Percentiles rank a stretch among this genome's conserved stretches.
These are phyloP conservation scores for Cairina moschata DNA, from an alignment of 2,113 vertebrate genomes.

Conservation along the genomic window DNA sequence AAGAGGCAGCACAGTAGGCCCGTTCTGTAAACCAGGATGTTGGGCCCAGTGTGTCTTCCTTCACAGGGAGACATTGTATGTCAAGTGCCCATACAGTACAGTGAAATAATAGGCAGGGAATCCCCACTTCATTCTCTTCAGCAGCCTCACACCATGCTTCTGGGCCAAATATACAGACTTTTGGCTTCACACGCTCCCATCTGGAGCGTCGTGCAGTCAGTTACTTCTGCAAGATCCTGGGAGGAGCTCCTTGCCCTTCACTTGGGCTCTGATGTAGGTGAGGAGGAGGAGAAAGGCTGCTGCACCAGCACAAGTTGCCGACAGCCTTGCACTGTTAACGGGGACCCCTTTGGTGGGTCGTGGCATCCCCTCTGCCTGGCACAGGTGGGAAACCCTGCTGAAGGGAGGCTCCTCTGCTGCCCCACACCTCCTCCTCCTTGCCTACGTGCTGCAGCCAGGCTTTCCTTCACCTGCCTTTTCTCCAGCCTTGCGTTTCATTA, in stretches of 20 bases:
- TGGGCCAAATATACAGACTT: not conserved
- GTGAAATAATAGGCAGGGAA: not conserved
- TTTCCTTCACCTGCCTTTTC: not conserved
- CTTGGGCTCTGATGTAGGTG: not conserved
- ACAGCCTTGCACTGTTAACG: rapidly evolving
- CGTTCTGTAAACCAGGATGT: not conserved
- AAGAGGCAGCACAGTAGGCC: not conserved
- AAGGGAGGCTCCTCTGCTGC: not conserved
- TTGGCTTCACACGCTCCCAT: not conserved
- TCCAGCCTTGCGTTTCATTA: not conserved
- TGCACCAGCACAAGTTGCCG: not conserved
- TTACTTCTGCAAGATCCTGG: not conserved
- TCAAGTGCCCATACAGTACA: not conserved
- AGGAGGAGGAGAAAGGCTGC: not conserved
- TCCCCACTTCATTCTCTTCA: not conserved
- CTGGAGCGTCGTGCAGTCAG: not conserved
- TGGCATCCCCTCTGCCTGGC: not conserved
- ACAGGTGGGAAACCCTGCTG: not conserved
- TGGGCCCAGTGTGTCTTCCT: not conserved
- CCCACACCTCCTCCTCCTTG: not conserved
- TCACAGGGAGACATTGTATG: not conserved
- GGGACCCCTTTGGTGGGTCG: not conserved
- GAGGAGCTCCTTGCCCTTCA: not conserved
- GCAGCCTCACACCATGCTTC: not conserved
- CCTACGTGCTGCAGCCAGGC: not conserved